Conservation (phyloP, 2,888 invertebrate species). For the Suillia variegata region DNA sequence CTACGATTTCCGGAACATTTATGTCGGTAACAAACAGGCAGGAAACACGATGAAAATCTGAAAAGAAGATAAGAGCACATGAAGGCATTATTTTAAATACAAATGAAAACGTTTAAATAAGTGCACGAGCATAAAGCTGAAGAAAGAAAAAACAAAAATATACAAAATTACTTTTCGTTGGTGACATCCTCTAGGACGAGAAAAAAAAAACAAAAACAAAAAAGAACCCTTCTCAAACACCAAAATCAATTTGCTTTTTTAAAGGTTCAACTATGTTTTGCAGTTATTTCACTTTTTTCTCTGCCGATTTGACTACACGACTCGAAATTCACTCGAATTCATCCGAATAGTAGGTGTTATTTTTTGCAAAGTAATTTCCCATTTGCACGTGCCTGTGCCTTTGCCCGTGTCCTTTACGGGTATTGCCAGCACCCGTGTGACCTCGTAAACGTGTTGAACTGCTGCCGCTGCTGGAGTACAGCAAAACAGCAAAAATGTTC, state of each 20-base stretch:
- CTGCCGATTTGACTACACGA: too few species aligned
- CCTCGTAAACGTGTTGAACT: too few species aligned
- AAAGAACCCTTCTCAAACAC: background rate
- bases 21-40: slow-evolving; percentile 60
- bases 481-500: slow-evolving; percentile 2
- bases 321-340: background rate
- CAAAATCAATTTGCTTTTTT: slow-evolving; percentile 17
- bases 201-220: background rate
- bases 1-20: slow-evolving; percentile 62
- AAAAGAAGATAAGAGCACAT: slow-evolving; percentile 16
- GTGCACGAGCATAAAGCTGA: too few species aligned
- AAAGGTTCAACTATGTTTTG: slow-evolving; percentile 3
- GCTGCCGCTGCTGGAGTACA: background rate
- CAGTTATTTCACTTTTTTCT: too few species aligned
- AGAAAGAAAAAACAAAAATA: background rate
- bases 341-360: background rate
- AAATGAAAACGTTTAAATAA: background rate
- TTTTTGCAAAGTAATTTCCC: slow-evolving; percentile 12
- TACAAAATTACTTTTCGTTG: too few species aligned
- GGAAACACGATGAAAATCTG: slow-evolving; percentile 46
- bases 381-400: slow-evolving; percentile 9
- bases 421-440: too few species aligned
- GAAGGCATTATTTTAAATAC: slow-evolving; percentile 12
- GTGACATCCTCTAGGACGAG: background rate
- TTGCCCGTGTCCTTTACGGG: too few species aligned